Conservation (phyloP, 2,113 vertebrate genomes). For the Podiceps cristatus region DNA sequence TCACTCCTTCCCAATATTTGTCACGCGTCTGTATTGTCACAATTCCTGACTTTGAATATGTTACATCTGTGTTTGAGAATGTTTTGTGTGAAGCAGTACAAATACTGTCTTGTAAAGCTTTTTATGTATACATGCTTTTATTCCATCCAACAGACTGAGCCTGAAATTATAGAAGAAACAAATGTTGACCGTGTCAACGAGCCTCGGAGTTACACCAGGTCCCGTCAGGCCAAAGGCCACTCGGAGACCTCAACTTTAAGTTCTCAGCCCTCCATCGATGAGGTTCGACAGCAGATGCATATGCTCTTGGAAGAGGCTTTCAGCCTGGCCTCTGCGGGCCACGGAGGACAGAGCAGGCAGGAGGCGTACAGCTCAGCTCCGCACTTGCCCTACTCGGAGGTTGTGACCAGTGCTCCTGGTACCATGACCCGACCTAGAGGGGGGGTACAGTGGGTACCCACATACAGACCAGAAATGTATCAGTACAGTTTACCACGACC, state of each 20-base stretch:
- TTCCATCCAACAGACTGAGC: conserved; percentile 88
- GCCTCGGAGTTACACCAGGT: conserved; percentile 81
- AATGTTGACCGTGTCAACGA: conserved; percentile 89
- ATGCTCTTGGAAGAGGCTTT: conserved; percentile 97
- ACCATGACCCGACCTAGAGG: conserved; percentile 86
- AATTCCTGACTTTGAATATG: background rate
- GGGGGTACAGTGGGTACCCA: conserved; percentile 94
- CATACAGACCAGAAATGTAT: conserved; percentile 91
- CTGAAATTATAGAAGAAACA: conserved; percentile 96
- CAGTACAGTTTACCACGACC: conserved; percentile 95
- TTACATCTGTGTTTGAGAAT: background rate
- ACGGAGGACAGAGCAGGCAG: conserved; percentile 85
- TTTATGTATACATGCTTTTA: background rate
- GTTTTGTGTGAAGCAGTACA: background rate
- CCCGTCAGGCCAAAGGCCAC: conserved; percentile 91
- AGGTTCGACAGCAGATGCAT: conserved; percentile 99
- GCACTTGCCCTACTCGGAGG: conserved; percentile 90
- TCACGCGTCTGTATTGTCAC: accelerated
- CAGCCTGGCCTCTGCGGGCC: conserved; percentile 94
- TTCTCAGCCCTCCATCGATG: conserved; percentile 98
- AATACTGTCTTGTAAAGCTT: background rate
- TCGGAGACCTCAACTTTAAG: conserved; percentile 97
- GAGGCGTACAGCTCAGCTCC: conserved; percentile 86
- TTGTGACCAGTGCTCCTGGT: conserved; percentile 94
- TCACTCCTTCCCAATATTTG: background rate